phyloP scores from a whole-genome alignment of 2,888 invertebrate species.

The Tholera decimalis region DNA sequence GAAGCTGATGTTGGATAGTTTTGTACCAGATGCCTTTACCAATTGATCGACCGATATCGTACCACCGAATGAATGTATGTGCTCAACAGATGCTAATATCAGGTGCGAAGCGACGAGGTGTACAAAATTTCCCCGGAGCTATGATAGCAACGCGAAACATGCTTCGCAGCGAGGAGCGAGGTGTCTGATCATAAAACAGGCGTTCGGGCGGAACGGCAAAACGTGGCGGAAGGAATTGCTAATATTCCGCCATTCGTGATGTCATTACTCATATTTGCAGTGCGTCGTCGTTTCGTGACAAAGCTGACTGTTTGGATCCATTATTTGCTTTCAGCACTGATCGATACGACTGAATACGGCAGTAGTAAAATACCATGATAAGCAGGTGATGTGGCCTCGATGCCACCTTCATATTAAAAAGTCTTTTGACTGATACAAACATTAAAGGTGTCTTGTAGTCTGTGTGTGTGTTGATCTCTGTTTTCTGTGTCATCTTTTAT shows the following conservation, averaged over 20 bases:
- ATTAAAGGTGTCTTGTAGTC: too few relatives aligned
- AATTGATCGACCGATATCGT: conserved; percentile 1
- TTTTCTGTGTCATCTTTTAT: background rate
- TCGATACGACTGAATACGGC: background rate
- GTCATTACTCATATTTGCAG: conserved; percentile 38
- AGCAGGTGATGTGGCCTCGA: background rate
- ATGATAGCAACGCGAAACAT: conserved; percentile 61
- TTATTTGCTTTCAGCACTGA: conserved; percentile 7
- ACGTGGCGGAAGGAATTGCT: conserved; percentile 67
- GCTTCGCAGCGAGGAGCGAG: conserved; percentile 54
- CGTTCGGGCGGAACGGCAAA: conserved; percentile 57
- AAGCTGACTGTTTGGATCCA: conserved; percentile 4
- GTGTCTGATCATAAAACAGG: conserved; percentile 63
- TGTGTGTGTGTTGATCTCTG: background rate
- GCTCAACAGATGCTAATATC: conserved; percentile 37
- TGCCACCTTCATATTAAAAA: background rate
- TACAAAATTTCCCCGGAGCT: conserved; percentile 61
- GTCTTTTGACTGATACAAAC: background rate
- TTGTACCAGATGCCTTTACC: too few relatives aligned
- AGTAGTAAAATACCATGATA: background rate
- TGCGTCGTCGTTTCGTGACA: conserved; percentile 17
- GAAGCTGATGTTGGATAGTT: too few relatives aligned
- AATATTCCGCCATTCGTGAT: conserved; percentile 65
- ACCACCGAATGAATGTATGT: conserved; percentile 23
- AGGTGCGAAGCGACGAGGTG: conserved; percentile 52